Evolutionary conservation across 2,113 vertebrate genomes (phyloP).

Genomic region (Helogale parvula): DNA sequence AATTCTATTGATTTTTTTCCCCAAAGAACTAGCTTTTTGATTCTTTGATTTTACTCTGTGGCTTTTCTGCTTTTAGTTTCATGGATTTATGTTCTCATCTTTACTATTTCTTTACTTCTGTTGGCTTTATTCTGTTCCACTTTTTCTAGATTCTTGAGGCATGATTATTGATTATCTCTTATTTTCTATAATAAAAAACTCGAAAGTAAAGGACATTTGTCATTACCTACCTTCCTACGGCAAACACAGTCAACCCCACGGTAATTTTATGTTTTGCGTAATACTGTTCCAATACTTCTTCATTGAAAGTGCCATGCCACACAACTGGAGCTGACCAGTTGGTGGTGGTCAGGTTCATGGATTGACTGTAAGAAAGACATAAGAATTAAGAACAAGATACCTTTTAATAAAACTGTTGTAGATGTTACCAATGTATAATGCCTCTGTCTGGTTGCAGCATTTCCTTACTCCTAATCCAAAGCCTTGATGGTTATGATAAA

Average conservation of each 20-base stretch:
- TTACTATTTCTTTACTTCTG: neutral
- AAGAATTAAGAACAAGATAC: constrained; percentile 26
- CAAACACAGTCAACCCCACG: constrained; percentile 79
- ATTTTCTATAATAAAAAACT: neutral
- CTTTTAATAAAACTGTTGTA: neutral
- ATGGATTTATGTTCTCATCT: constrained; percentile 13
- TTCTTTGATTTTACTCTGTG: neutral
- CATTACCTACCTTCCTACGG: constrained; percentile 76
- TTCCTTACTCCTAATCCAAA: neutral
- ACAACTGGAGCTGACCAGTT: constrained; percentile 71
- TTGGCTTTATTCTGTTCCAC: neutral
- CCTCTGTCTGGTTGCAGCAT: neutral
- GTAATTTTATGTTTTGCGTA: constrained; percentile 61
- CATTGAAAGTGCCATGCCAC: constrained; percentile 63
- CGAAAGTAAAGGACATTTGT: neutral
- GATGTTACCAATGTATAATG: neutral
- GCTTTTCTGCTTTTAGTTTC: neutral
- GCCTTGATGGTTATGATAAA: neutral
- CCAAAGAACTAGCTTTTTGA: neutral
- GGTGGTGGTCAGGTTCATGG: neutral
- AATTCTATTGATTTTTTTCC: neutral
- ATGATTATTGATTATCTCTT: neutral
- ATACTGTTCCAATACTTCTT: constrained; percentile 51
- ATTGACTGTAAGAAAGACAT: constrained; percentile 12
- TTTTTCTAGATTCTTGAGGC: neutral